Evolutionary conservation across 2,888 invertebrate species (phyloP).

Genomic region (Colostygia pectinataria): DNA sequence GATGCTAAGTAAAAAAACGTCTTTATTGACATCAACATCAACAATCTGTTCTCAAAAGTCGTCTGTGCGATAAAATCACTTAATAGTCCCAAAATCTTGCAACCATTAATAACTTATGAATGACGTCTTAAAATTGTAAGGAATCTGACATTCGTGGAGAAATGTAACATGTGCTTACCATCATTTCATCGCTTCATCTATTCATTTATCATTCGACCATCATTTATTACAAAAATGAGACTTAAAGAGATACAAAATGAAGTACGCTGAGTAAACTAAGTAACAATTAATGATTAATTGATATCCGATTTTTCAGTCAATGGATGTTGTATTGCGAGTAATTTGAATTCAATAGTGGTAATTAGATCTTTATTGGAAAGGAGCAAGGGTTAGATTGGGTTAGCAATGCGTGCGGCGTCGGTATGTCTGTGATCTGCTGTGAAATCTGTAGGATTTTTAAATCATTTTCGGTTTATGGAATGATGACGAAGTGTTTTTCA

Average conservation of each 20-base stretch:
- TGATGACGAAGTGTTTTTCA: conserved; percentile 35
- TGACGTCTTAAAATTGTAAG: conserved; percentile 74
- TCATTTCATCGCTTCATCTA: conserved; percentile 67
- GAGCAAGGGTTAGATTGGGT: conserved; percentile 38
- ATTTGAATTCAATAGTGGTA: conserved; percentile 43
- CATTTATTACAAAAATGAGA: conserved; percentile 80
- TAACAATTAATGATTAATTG: conserved; percentile 79
- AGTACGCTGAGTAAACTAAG: conserved; percentile 72
- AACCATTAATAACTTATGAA: conserved; percentile 75
- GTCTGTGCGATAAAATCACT: conserved; percentile 31
- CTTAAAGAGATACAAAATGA: conserved; percentile 82
- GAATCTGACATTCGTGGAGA: conserved; percentile 62
- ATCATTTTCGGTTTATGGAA: conserved; percentile 47
- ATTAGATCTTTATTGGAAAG: conserved; percentile 43
- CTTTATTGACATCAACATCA: not conserved
- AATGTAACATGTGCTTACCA: conserved; percentile 65
- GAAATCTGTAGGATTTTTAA: conserved; percentile 39
- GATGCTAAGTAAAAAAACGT: not conserved
- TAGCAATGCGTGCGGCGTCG: conserved; percentile 50
- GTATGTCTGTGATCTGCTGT: conserved; percentile 51
- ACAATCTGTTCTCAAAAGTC: not conserved
- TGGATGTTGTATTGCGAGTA: conserved; percentile 28
- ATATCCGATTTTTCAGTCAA: conserved; percentile 54
- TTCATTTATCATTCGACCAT: conserved; percentile 68
- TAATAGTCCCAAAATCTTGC: conserved; percentile 46